Conservation (phyloP, 64 coral and sea anemone species). For the Porites australiensis region DNA sequence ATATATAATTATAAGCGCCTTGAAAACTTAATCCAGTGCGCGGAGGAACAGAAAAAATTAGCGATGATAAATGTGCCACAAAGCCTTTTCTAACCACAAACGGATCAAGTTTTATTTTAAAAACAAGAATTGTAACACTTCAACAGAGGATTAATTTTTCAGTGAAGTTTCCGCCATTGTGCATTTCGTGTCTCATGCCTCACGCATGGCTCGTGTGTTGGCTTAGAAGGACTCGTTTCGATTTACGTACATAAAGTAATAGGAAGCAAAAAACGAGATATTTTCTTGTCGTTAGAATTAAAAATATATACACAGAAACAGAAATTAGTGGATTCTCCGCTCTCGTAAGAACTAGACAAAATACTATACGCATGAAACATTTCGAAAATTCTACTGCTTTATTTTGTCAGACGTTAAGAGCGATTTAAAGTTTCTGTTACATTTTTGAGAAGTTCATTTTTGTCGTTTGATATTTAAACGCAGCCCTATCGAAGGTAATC, state of each 20-base stretch:
- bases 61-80: neutral
- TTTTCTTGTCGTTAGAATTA: neutral
- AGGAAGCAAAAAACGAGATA: too few species aligned
- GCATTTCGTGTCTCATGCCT: neutral
- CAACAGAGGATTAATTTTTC: neutral
- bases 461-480: too few species aligned
- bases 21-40: neutral
- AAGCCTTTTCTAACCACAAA: neutral
- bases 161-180: neutral
- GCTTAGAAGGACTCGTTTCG: neutral
- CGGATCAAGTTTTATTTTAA: conserved; percentile 1
- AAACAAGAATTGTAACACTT: neutral
- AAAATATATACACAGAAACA: too few species aligned
- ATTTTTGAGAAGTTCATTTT: too few species aligned
- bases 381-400: too few species aligned
- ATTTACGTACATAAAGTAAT: neutral
- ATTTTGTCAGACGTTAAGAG: too few species aligned
- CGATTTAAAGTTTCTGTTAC: too few species aligned
- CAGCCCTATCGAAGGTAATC: too few species aligned
- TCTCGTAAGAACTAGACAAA: too few species aligned
- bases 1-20: neutral
- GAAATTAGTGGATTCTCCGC: neutral
- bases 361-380: too few species aligned
- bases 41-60: too few species aligned
- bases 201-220: neutral